These are phyloP conservation scores for Galaxea fascicularis DNA, from an alignment of 92 coral and sea anemone genomes.

Conservation along the genomic window DNA sequence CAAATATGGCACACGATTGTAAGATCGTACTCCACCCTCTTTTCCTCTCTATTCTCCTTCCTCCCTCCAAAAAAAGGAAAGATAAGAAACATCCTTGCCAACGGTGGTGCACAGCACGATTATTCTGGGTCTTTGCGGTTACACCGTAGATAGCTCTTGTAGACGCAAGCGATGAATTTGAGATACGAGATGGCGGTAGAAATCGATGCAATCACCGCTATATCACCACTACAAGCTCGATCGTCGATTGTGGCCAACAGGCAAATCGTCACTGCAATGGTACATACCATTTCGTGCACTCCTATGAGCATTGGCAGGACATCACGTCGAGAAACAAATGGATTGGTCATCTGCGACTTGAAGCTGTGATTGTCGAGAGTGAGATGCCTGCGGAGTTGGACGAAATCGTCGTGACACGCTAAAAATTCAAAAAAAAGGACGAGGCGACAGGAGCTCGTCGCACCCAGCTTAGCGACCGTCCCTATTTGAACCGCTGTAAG, in stretches of 20 bases:
- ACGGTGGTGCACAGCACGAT: too few species aligned
- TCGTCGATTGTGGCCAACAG: not conserved
- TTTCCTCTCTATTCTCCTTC: too few species aligned
- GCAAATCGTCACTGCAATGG: not conserved
- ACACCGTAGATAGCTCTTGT: not conserved
- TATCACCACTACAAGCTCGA: too few species aligned
- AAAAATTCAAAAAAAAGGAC: not conserved
- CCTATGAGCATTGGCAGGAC: not conserved
- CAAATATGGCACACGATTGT: too few species aligned
- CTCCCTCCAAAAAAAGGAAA: too few species aligned
- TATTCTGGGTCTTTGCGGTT: not conserved
- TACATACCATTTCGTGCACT: not conserved
- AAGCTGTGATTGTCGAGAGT: not conserved
- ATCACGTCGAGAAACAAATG: not conserved
- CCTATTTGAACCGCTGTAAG: not conserved
- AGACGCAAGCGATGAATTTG: not conserved
- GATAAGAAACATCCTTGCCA: too few species aligned
- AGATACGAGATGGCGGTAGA: not conserved
- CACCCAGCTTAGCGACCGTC: not conserved
- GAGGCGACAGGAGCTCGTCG: not conserved
- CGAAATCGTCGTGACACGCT: not conserved
- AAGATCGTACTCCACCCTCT: too few species aligned
- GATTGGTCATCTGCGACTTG: not conserved
- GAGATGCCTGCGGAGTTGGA: not conserved
- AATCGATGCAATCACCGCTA: not conserved